A percentile compares a stretch with the other conserved stretches of the same genome.
phyloP scores from a whole-genome alignment of 2,113 vertebrate species.

The Notiomystis cincta region DNA sequence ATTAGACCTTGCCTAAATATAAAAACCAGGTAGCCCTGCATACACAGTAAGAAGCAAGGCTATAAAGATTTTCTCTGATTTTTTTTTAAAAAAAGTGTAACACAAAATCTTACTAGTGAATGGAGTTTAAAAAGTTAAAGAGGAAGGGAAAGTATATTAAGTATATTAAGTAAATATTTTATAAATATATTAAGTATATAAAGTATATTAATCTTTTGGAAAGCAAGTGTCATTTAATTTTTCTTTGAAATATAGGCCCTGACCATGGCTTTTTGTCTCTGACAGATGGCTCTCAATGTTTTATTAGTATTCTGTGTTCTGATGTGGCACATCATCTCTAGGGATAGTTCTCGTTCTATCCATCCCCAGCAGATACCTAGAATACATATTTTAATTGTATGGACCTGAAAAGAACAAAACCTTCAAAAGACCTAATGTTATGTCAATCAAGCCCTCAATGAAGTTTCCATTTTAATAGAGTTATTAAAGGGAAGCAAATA shows the following conservation, averaged over 20 bases:
- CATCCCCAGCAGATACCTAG: background rate
- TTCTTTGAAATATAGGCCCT: conserved; percentile 42
- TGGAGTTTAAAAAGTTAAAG: background rate
- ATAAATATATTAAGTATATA: conserved; percentile 17
- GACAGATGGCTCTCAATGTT: conserved; percentile 43
- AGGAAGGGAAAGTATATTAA: background rate
- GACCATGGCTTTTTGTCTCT: conserved; percentile 42
- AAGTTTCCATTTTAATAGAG: background rate
- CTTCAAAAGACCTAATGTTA: background rate
- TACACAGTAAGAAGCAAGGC: background rate
- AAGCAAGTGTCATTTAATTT: conserved; percentile 36
- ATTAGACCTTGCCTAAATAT: background rate
- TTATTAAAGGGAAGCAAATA: background rate
- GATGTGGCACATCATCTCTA: conserved; percentile 8
- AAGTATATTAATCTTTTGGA: conserved; percentile 48
- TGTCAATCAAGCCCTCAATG: background rate
- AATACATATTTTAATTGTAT: conserved; percentile 30
- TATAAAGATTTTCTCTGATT: background rate
- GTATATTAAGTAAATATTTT: no score
- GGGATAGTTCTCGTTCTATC: background rate
- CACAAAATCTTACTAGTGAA: background rate
- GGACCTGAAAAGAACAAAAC: conserved; percentile 1
- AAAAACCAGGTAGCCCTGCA: background rate
- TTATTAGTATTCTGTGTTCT: conserved; percentile 47
- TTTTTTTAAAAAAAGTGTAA: background rate